Percentiles rank a stretch among this genome's conserved stretches.
These are phyloP conservation scores for Nephrotoma flavescens DNA, from an alignment of 2,888 invertebrate genomes.

Conservation along the genomic window DNA sequence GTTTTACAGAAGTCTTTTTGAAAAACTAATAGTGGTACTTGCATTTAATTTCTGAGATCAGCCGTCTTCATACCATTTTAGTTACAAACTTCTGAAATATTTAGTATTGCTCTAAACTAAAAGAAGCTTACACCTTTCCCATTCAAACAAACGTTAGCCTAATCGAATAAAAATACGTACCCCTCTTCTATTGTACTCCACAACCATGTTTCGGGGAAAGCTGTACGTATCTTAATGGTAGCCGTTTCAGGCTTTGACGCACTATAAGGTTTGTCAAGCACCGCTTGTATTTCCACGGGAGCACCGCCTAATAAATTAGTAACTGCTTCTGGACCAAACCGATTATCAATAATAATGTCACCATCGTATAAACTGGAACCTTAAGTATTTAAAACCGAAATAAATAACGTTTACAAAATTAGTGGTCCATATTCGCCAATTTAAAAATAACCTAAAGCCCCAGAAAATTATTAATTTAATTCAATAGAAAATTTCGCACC, in stretches of 20 bases:
- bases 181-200: constrained; percentile 37
- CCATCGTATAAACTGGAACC: not conserved
- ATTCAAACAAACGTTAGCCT: not conserved
- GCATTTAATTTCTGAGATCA: too few relatives aligned
- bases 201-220: constrained; percentile 55
- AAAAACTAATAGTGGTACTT: too few relatives aligned
- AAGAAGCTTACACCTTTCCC: too few relatives aligned
- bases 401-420: too few relatives aligned
- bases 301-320: not conserved
- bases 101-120: too few relatives aligned
- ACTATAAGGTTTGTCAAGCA: not conserved
- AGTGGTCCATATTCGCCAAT: too few relatives aligned
- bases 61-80: too few relatives aligned
- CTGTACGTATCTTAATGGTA: constrained; percentile 33
- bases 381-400: not conserved
- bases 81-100: too few relatives aligned
- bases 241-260: not conserved
- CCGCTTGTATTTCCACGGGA: not conserved
- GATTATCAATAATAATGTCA: not conserved
- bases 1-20: too few relatives aligned
- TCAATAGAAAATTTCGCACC: not conserved
- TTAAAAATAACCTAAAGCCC: too few relatives aligned
- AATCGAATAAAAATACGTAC: not conserved
- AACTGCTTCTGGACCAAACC: not conserved
- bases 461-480: too few relatives aligned